phyloP scores from a whole-genome alignment of 2,113 vertebrate species.

The Pristiophorus japonicus region DNA sequence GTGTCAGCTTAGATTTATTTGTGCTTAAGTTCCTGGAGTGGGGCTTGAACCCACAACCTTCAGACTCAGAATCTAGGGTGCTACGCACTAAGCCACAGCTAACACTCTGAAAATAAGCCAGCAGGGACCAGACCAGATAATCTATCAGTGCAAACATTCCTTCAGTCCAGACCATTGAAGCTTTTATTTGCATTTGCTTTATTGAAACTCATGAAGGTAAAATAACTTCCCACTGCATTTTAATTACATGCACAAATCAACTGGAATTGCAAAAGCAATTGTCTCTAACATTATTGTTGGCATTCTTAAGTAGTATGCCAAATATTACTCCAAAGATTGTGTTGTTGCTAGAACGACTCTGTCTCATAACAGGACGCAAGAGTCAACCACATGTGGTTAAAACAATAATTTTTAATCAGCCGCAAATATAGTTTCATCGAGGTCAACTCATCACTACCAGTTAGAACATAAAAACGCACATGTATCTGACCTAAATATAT shows the following conservation, averaged over 20 bases:
- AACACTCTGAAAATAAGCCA: not conserved
- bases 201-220: constrained; percentile 4
- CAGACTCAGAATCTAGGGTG: no score
- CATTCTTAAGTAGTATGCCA: not conserved
- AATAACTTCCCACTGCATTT: not conserved
- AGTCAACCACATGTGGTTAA: not conserved
- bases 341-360: not conserved
- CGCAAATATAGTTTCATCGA: not conserved
- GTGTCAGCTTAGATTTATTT: no score
- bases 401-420: not conserved
- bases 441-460: not conserved
- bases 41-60: no score
- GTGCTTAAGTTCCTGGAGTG: no score
- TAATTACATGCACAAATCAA: not conserved
- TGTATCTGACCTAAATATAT: not conserved
- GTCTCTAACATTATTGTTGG: not conserved
- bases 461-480: not conserved
- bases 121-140: not conserved
- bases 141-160: not conserved
- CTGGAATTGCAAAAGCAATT: not conserved
- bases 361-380: not conserved
- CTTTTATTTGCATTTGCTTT: not conserved
- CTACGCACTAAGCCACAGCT: no score
- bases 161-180: not conserved
- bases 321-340: not conserved